Percentiles rank a stretch among this genome's conserved stretches.
These are phyloP conservation scores for Nephrotoma flavescens DNA, from an alignment of 2,888 invertebrate genomes.

Conservation along the genomic window DNA sequence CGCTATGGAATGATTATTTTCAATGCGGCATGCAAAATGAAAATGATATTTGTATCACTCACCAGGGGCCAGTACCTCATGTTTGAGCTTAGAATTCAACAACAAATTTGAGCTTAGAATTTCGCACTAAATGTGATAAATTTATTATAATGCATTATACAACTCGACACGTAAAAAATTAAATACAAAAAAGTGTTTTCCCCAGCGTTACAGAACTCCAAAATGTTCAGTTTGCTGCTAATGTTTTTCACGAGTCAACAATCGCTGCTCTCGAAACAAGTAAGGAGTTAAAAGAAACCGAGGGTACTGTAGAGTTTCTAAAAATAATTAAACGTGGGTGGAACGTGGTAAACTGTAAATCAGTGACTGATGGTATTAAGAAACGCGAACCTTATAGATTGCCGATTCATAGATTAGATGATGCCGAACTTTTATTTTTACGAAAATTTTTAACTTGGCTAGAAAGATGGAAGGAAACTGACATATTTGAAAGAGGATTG, in stretches of 20 bases:
- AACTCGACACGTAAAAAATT: not conserved
- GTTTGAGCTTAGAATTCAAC: no score
- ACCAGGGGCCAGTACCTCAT: no score
- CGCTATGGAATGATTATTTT: no score
- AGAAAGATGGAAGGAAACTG: not conserved
- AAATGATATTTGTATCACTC: no score
- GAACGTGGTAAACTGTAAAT: not conserved
- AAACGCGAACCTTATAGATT: not conserved
- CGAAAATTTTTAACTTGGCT: not conserved
- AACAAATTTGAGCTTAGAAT: no score
- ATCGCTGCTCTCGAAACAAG: not conserved
- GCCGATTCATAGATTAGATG: not conserved
- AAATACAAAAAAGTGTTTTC: not conserved
- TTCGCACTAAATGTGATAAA: no score
- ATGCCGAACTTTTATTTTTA: not conserved
- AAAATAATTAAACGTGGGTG: not conserved
- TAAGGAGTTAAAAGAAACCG: no score
- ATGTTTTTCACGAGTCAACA: not conserved
- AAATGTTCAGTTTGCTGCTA: not conserved
- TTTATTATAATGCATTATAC: no score
- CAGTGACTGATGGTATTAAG: not conserved
- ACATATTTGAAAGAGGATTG: not conserved
- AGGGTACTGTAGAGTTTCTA: not conserved
- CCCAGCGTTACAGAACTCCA: not conserved
- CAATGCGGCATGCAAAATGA: no score